Evolutionary conservation across 2,888 invertebrate species (phyloP).

Genomic region (Cheilosia grossa): DNA sequence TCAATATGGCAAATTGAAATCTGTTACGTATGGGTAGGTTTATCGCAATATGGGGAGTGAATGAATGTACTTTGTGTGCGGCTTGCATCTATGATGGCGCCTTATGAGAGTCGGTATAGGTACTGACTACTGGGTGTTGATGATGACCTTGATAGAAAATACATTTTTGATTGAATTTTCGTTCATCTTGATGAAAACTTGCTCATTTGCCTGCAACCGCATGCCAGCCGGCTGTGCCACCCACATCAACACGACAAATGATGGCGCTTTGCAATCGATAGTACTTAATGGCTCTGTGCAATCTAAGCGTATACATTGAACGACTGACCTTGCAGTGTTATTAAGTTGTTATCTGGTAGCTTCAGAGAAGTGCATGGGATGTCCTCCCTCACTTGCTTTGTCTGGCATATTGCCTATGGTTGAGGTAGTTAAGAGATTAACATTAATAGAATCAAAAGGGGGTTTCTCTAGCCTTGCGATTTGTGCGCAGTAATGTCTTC

Average conservation of each 20-base stretch:
- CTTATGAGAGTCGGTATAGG: neutral
- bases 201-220: neutral
- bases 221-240: no score
- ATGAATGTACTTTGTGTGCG: neutral
- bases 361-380: neutral
- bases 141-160: neutral
- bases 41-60: neutral
- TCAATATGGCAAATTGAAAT: constrained; percentile 40
- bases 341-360: constrained; percentile 40
- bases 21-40: neutral
- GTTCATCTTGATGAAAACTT: no score
- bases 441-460: constrained; percentile 23
- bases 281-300: neutral
- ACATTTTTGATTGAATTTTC: constrained; percentile 1
- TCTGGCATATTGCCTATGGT: neutral
- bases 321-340: constrained; percentile 25
- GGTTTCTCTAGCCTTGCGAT: neutral
- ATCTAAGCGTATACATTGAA: constrained; percentile 4
- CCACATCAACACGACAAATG: neutral
- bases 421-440: constrained; percentile 14
- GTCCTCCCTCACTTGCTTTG: constrained; percentile 1
- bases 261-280: constrained; percentile 13
- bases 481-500: neutral
- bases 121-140: neutral
- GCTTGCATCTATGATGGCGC: neutral